phyloP scores from a whole-genome alignment of 1,140 invertebrate species.

The Rhizoglyphus robini region DNA sequence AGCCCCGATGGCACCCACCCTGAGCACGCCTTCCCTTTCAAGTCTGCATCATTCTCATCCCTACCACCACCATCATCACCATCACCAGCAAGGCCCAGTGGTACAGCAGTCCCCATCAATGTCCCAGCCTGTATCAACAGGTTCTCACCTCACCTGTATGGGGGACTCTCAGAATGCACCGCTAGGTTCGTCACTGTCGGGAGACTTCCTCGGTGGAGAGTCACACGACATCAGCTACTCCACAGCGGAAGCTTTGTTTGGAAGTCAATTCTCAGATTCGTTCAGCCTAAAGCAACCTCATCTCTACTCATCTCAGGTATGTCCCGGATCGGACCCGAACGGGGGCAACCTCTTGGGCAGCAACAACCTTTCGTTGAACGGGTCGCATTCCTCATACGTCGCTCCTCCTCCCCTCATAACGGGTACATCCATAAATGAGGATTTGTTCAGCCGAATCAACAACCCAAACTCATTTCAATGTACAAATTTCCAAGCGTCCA shows the following conservation, averaged over 20 bases:
- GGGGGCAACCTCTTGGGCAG: constrained; percentile 18
- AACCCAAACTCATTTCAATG: constrained; percentile 35
- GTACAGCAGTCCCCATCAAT: neutral
- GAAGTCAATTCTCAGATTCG: constrained; percentile 22
- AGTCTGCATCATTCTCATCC: constrained; percentile 17
- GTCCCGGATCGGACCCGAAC: constrained; percentile 27
- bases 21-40: neutral
- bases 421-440: constrained; percentile 24
- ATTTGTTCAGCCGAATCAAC: constrained; percentile 31
- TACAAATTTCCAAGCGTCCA: constrained; percentile 10
- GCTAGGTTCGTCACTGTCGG: neutral
- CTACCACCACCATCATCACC: neutral
- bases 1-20: constrained; percentile 21
- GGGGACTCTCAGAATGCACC: neutral
- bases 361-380: neutral
- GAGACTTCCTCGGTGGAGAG: constrained; percentile 15
- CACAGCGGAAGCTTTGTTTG: constrained; percentile 10
- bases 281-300: constrained; percentile 33
- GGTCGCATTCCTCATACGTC: constrained; percentile 28
- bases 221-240: constrained; percentile 17
- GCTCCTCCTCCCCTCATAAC: constrained; percentile 25
- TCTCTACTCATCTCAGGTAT: constrained; percentile 32
- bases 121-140: neutral
- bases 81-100: neutral
- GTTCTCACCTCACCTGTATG: neutral